Conservation (phyloP, 1,140 invertebrate genomes). For the Diachasmimorpha longicaudata region DNA sequence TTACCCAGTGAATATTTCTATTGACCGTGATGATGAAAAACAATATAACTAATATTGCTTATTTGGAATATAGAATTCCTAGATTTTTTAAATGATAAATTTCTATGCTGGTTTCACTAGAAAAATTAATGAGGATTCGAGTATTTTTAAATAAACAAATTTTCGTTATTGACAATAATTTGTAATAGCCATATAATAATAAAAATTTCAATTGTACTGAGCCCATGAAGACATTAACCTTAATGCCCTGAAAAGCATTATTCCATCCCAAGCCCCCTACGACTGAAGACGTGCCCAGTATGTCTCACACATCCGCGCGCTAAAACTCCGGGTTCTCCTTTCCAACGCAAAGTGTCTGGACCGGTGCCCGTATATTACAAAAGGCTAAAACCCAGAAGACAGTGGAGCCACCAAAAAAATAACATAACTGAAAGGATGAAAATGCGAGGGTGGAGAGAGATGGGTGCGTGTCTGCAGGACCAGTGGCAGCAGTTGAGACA, state of each 20-base stretch:
- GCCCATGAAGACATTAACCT: background rate
- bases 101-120: too few species aligned
- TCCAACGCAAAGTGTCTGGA: slow-evolving; percentile 12
- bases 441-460: background rate
- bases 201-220: too few species aligned
- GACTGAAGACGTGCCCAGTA: slow-evolving; percentile 3
- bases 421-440: background rate
- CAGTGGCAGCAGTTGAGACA: background rate
- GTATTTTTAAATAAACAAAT: too few species aligned
- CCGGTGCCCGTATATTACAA: background rate
- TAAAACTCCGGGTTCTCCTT: background rate
- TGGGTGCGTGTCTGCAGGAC: slow-evolving; percentile 2
- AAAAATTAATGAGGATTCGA: too few species aligned
- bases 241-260: background rate
- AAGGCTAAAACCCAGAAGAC: background rate
- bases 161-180: too few species aligned
- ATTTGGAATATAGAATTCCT: too few species aligned
- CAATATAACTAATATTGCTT: too few species aligned
- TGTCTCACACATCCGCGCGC: background rate
- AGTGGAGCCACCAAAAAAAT: background rate
- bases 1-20: background rate
- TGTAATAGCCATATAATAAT: too few species aligned
- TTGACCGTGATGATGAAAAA: too few species aligned
- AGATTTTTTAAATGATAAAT: too few species aligned
- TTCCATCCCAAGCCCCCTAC: background rate